phyloP scores from a whole-genome alignment of 2,113 vertebrate genomes.

The Typhlomys cinereus region DNA sequence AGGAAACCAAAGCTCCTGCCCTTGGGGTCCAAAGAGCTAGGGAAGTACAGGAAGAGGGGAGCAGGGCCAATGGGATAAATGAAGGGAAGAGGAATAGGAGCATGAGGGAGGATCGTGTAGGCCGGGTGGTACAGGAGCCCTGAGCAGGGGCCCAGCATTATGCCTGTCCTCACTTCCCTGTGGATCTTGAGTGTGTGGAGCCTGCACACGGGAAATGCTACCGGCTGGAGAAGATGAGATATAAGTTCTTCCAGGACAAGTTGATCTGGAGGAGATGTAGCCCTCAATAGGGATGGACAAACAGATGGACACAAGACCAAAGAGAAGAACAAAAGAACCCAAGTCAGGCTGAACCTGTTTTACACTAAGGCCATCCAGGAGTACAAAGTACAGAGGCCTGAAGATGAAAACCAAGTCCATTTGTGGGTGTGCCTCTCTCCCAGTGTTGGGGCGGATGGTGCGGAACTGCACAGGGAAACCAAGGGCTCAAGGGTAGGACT shows the following conservation, averaged over 20 bases:
- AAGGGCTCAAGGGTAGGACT: neutral
- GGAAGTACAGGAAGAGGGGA: neutral
- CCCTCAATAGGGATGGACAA: neutral
- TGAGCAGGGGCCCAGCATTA: neutral
- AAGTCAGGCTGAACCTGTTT: neutral
- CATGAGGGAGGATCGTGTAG: neutral
- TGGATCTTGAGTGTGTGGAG: neutral
- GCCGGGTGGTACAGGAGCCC: neutral
- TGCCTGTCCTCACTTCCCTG: neutral
- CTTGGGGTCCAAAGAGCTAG: neutral
- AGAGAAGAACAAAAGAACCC: neutral
- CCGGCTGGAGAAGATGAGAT: neutral
- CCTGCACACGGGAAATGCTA: neutral
- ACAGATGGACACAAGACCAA: neutral
- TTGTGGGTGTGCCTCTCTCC: too few species aligned
- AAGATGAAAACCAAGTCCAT: neutral
- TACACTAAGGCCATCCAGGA: neutral
- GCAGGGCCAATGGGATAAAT: neutral
- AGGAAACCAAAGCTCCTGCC: constrained; percentile 41
- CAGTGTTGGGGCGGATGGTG: too few species aligned
- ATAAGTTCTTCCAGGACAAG: neutral
- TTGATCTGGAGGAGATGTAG: neutral
- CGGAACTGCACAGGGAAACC: neutral
- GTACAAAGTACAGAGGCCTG: neutral
- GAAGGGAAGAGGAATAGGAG: neutral